phyloP scores from a whole-genome alignment of 2,888 invertebrate species.

The Lepidonotus clava region DNA sequence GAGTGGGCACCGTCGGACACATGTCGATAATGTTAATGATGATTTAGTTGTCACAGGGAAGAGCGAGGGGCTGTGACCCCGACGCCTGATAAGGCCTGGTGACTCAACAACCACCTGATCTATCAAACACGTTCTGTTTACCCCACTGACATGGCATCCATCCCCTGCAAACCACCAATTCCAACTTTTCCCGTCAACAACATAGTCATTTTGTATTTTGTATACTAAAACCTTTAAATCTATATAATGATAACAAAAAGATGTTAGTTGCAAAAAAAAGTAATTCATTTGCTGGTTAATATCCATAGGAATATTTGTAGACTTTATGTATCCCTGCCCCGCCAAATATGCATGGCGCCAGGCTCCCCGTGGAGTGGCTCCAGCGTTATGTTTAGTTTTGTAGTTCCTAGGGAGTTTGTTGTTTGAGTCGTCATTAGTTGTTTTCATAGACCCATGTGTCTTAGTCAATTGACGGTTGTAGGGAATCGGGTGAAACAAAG shows the following conservation, averaged over 20 bases:
- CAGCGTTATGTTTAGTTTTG: neutral
- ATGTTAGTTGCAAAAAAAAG: too few relatives aligned
- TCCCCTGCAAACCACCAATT: too few relatives aligned
- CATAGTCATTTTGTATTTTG: too few relatives aligned
- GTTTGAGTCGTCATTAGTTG: neutral
- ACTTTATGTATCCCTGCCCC: too few relatives aligned
- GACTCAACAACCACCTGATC: neutral
- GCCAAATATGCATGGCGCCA: conserved; percentile 2
- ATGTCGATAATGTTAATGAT: conserved; percentile 26
- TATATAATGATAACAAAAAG: too few relatives aligned
- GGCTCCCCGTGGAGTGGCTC: neutral
- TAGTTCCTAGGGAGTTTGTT: neutral
- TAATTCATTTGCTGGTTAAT: too few relatives aligned
- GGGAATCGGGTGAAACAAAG: neutral
- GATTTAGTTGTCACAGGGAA: neutral
- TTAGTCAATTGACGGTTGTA: neutral
- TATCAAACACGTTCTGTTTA: too few relatives aligned
- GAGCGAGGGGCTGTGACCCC: neutral
- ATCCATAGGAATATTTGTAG: too few relatives aligned
- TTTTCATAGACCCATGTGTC: neutral
- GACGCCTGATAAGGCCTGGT: neutral
- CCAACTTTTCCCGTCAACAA: too few relatives aligned
- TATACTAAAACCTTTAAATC: too few relatives aligned
- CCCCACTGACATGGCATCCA: too few relatives aligned
- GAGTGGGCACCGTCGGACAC: neutral